Evolutionary conservation across 2,113 vertebrate species (phyloP).

Genomic region (Python bivittatus): DNA sequence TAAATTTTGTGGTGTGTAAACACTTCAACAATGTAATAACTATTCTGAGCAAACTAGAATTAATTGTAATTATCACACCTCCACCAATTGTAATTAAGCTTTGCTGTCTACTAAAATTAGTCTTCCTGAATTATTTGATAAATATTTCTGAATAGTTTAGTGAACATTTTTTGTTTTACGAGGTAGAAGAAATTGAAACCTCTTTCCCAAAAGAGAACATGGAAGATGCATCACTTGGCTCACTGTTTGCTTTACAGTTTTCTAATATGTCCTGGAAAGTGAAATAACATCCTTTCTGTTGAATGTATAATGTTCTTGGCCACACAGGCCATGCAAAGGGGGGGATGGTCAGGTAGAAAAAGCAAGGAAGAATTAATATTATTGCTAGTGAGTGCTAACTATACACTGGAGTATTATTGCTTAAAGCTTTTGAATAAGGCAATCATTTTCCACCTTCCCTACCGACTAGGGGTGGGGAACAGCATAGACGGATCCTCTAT

Average conservation of each 20-base stretch:
- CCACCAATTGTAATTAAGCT: slow-evolving; percentile 20
- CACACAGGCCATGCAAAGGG: neutral
- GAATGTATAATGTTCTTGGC: neutral
- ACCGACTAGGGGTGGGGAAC: neutral
- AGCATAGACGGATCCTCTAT: neutral
- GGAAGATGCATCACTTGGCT: neutral
- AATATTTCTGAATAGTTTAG: neutral
- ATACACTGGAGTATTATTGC: neutral
- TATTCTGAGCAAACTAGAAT: slow-evolving; percentile 8
- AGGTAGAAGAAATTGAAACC: neutral
- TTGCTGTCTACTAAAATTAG: neutral
- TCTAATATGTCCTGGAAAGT: neutral
- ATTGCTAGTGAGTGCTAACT: neutral
- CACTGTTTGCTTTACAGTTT: neutral
- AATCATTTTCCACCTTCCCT: neutral
- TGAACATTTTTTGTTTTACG: neutral
- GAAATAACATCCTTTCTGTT: neutral
- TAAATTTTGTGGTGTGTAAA: neutral
- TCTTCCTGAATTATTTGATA: neutral
- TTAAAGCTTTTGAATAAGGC: neutral
- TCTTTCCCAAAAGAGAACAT: neutral
- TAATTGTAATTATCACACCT: slow-evolving; percentile 25
- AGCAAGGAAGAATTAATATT: neutral
- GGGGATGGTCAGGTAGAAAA: neutral
- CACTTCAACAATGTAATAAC: slow-evolving; percentile 4